Percentiles rank a stretch among this genome's conserved stretches.
phyloP scores from a whole-genome alignment of 2,888 invertebrate genomes.

The Sesia bembeciformis region DNA sequence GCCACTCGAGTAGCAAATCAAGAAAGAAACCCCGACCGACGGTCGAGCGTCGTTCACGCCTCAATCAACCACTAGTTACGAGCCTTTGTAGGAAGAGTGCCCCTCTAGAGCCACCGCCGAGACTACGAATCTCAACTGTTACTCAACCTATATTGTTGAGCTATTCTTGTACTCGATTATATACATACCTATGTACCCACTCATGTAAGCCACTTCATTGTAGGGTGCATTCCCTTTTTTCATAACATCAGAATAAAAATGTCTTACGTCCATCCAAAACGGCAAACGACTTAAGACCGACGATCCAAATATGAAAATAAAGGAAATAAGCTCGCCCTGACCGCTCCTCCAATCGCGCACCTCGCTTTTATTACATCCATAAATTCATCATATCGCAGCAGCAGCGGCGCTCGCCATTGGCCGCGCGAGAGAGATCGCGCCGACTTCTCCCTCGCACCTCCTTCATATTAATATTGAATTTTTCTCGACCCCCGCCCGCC shows the following conservation, averaged over 20 bases:
- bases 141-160: neutral
- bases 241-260: constrained; percentile 34
- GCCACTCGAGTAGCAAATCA: constrained; percentile 68
- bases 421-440: constrained; percentile 65
- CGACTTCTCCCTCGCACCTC: constrained; percentile 76
- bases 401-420: constrained; percentile 72
- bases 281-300: constrained; percentile 53
- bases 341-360: constrained; percentile 78
- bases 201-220: constrained; percentile 4
- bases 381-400: constrained; percentile 84
- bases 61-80: constrained; percentile 69
- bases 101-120: constrained; percentile 20
- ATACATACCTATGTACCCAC: neutral
- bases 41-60: constrained; percentile 67
- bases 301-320: constrained; percentile 73
- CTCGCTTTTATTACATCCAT: constrained; percentile 86
- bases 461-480: constrained; percentile 88
- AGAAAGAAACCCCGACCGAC: constrained; percentile 61
- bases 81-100: constrained; percentile 55
- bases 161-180: neutral
- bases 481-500: constrained; percentile 76
- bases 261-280: constrained; percentile 21
- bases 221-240: constrained; percentile 6
- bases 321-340: constrained; percentile 72
- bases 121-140: neutral